Base-by-base conservation (phyloP, 2,888 invertebrate species). In the Tipula lateralis region DNA sequence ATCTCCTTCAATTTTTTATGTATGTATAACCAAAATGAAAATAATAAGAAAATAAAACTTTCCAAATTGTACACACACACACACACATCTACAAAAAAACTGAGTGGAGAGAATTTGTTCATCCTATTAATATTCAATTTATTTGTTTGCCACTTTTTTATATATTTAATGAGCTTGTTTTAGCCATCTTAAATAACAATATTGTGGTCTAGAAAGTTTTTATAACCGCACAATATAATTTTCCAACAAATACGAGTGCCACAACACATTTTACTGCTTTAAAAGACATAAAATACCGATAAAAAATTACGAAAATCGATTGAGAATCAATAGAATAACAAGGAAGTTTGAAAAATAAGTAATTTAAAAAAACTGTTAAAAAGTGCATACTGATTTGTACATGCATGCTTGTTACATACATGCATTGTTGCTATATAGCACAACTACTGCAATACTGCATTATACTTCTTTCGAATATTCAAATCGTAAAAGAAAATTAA, bases 21-120 rank as follows among this genome's bases (percentile, higher is more conserved):
- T 24, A 9, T 66, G 3, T 44, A n/a, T 7, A 7, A 44, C 0
- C 7, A 66, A 66, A 66, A 66, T 66, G 24, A 66, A 66, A 24
- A 66, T 66, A 66, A 66, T 66, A 66, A 66, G 66, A 66, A 66
- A 66, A 24, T 66, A 66, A 24, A 66, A 66, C 66, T 66, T 66
- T 66, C 19, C 24, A 24, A 66, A 66, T 66, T 66, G 24, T 12
- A 66, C 24, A 24, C 66, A 66, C 66, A 13, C 4, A 13, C 13
- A 39, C 39, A 13, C 7, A 32, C 7, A 32, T 5, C 32, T 32
- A 32, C 32, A n/a, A 44, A 44, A 44, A 36, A 7, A 36, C 2
- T 36, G 2, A 36, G 36, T 36, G 36, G 9, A 6, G 9, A 2
- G 9, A 36, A 36, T 36, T 36, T 12, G 36, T 36, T 36, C 9